Percentiles rank a stretch among this genome's conserved stretches.
phyloP scores from a whole-genome alignment of 2,113 vertebrate species.

The Zosterops japonicus region DNA sequence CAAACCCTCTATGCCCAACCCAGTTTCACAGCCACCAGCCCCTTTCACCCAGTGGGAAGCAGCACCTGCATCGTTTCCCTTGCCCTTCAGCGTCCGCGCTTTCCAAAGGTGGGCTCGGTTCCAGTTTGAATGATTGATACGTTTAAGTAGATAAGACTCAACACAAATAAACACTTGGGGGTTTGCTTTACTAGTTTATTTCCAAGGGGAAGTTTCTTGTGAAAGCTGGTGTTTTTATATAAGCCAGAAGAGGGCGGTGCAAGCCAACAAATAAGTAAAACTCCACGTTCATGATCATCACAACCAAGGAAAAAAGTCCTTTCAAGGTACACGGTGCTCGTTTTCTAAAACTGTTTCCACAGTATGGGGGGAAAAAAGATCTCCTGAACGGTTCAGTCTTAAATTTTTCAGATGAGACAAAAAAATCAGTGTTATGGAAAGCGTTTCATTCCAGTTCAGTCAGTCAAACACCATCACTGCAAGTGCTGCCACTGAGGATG shows the following conservation, averaged over 20 bases:
- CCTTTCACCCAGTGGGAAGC: background rate
- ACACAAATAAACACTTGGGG: rapidly evolving
- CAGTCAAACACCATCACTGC: background rate
- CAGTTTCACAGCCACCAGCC: background rate
- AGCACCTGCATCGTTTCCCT: background rate
- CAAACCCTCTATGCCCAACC: rapidly evolving
- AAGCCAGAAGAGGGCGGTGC: slow-evolving; percentile 41
- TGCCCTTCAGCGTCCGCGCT: background rate
- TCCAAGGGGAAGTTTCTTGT: background rate
- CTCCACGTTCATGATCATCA: rapidly evolving
- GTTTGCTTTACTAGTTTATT: background rate
- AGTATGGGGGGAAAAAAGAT: background rate
- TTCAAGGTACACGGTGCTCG: background rate
- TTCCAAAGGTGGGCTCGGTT: background rate
- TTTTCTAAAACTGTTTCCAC: background rate
- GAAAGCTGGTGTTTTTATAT: background rate
- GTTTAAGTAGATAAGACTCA: background rate
- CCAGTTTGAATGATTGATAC: background rate
- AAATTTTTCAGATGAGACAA: background rate
- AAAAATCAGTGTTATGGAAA: background rate
- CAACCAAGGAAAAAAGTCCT: background rate
- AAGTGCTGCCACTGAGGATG: background rate
- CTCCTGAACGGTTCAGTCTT: background rate
- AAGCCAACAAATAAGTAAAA: slow-evolving; percentile 34
- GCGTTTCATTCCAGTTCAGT: background rate